Evolutionary conservation across 2,888 invertebrate genomes (phyloP).

Genomic region (Taphrorychus bicolor): DNA sequence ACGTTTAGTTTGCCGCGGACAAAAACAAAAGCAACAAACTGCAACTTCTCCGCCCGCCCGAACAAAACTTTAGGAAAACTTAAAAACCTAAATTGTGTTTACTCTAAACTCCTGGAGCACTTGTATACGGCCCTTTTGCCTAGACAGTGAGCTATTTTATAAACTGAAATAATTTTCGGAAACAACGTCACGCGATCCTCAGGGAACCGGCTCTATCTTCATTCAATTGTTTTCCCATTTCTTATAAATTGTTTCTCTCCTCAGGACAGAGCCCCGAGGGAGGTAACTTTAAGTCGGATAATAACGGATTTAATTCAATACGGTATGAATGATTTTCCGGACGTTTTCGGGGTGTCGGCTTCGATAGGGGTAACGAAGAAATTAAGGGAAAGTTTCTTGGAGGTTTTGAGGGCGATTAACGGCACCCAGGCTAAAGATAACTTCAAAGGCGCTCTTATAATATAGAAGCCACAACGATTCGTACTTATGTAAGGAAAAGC

Average conservation of each 20-base stretch:
- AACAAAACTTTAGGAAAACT: constrained; percentile 18
- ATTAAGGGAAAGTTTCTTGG: not conserved
- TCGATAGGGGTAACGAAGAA: not conserved
- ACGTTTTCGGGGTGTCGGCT: constrained; percentile 6
- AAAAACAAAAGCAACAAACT: constrained; percentile 10
- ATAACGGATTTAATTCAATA: constrained; percentile 42
- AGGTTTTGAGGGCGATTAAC: not conserved
- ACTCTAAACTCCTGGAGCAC: constrained; percentile 24
- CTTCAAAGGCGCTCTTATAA: too few relatives aligned
- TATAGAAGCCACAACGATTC: too few relatives aligned
- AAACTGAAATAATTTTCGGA: constrained; percentile 37
- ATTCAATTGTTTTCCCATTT: constrained; percentile 58
- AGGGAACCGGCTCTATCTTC: constrained; percentile 53
- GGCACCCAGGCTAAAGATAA: too few relatives aligned
- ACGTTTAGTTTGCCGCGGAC: constrained; percentile 12
- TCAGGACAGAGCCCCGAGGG: constrained; percentile 49
- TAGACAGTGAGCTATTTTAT: constrained; percentile 30
- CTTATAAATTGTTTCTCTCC: constrained; percentile 57
- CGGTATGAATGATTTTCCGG: constrained; percentile 24
- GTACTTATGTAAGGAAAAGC: too few relatives aligned
- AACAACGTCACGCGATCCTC: constrained; percentile 44
- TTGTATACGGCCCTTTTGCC: constrained; percentile 16
- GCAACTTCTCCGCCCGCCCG: constrained; percentile 6
- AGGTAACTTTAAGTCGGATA: constrained; percentile 53
- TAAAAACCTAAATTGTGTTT: constrained; percentile 38